These are phyloP conservation scores for Aproaerema taeniolella DNA, from an alignment of 2,888 invertebrate genomes.

Conservation along the genomic window DNA sequence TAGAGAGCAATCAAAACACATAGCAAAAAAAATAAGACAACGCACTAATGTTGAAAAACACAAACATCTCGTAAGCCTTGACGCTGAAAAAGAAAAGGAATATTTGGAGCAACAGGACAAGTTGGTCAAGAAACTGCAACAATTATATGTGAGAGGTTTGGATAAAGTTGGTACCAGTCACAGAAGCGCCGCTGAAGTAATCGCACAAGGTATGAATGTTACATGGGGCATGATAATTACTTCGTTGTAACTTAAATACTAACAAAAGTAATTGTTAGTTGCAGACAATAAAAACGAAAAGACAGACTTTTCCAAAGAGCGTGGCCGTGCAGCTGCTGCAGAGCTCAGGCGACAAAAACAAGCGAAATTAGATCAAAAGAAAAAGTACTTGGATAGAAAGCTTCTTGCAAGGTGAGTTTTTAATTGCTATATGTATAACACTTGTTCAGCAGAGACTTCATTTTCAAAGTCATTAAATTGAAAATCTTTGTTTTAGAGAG, in stretches of 20 bases:
- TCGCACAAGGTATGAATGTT: constrained; percentile 33
- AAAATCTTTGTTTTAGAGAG: constrained; percentile 35
- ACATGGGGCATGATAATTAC: neutral
- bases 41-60: constrained; percentile 61
- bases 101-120: constrained; percentile 56
- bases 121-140: constrained; percentile 54
- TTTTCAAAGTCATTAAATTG: neutral
- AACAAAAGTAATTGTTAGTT: no score
- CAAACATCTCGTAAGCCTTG: constrained; percentile 44
- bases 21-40: constrained; percentile 65
- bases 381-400: constrained; percentile 57
- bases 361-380: constrained; percentile 55
- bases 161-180: constrained; percentile 56
- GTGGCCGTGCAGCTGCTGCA: constrained; percentile 56
- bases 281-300: constrained; percentile 33
- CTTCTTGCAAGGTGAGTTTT: constrained; percentile 49
- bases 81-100: constrained; percentile 51
- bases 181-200: constrained; percentile 42
- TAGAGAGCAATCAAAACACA: constrained; percentile 71
- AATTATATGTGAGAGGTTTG: constrained; percentile 48
- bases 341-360: constrained; percentile 51
- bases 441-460: neutral
- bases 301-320: constrained; percentile 48
- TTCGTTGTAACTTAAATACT: neutral
- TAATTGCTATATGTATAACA: neutral